Evolutionary conservation across 2,888 invertebrate genomes (phyloP).

Genomic region (Drosophila anomalata): DNA sequence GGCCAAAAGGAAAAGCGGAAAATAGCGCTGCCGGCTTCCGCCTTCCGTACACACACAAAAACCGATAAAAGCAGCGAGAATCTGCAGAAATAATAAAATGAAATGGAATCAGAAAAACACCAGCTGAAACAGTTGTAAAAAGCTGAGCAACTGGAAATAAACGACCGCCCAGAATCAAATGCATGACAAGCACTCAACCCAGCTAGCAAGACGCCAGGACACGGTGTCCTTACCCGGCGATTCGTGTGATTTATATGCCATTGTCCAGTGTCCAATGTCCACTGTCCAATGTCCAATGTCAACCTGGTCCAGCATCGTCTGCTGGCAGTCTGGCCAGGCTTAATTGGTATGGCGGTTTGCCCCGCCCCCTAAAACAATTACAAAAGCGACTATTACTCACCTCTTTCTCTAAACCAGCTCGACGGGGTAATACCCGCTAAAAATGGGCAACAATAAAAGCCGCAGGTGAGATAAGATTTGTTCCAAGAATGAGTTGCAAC

Average conservation of each 20-base stretch:
- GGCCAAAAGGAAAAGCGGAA: slow-evolving; percentile 35
- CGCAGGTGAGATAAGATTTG: slow-evolving; percentile 15
- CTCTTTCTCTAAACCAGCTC: slow-evolving; percentile 11
- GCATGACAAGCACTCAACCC: slow-evolving; percentile 32
- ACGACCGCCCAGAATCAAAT: slow-evolving; percentile 57
- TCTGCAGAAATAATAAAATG: slow-evolving; percentile 54
- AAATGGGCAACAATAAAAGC: slow-evolving; percentile 26
- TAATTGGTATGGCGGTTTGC: slow-evolving; percentile 60
- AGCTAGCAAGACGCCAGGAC: slow-evolving; percentile 26
- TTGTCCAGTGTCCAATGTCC: slow-evolving; percentile 35
- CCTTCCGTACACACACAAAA: slow-evolving; percentile 26
- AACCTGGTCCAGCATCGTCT: slow-evolving; percentile 57
- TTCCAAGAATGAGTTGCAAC: slow-evolving; percentile 7
- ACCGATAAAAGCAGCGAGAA: slow-evolving; percentile 38
- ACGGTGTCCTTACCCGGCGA: slow-evolving; percentile 21
- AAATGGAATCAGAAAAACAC: slow-evolving; percentile 24
- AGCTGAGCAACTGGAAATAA: slow-evolving; percentile 51
- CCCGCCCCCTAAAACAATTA: slow-evolving; percentile 15
- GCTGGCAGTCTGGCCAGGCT: slow-evolving; percentile 59
- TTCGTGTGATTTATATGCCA: slow-evolving; percentile 63
- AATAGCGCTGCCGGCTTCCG: slow-evolving; percentile 60
- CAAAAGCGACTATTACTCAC: slow-evolving; percentile 42
- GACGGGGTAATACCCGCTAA: slow-evolving; percentile 16
- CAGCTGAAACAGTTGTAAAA: slow-evolving; percentile 42
- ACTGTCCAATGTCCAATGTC: slow-evolving; percentile 42